Evolutionary conservation across 1,140 invertebrate species (phyloP), one percentile per base, ranked within the genome.

Genomic region (Ylistrum balloti): DNA sequence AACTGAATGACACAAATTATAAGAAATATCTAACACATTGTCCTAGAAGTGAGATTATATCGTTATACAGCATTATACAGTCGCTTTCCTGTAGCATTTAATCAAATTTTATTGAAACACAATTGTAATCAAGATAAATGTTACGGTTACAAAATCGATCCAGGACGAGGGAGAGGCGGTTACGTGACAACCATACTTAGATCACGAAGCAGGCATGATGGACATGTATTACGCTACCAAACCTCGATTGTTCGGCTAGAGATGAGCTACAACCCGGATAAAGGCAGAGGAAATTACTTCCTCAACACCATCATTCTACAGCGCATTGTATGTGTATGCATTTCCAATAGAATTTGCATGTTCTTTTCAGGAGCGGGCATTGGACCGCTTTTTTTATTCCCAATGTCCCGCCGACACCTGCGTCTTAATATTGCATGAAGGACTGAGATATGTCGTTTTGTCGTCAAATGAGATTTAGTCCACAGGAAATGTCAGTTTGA

Each of bases 101-200:
- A 74, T 74, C 56, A 74, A 28, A 74, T 74, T 7, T 74, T 74
- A 74, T 17, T 3, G 20, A 28, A 74, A 74, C 56, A 28, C 22
- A 28, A 74, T 74, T 28, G 56, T 74, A 74, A 74, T n/a, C 56
- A 74, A 74, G 56, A 74, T n/a, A n/a, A n/a, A 74, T 74, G 45
- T 56, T 56, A 56, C 45, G 56, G 56, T 7, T n/a, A 74, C 56
- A 74, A 74, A 74, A 74, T 74, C 56, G 56, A 74, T 74, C n/a
- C 5, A n/a, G 56, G n/a, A 74, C 22, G 5, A 38, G 5, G n/a
- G 22, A 74, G n/a, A 11, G n/a, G 17, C 22, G 56, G 28, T 74
- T 74, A 74, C 56, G 56, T 74, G 56, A 74, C 56, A 17, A 3
- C 20, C 56, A 74, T 74, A 74, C 56, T n/a, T 3, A 7, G 56